Base-by-base conservation (phyloP, 2,888 invertebrate species). In the Lochmaea capreae region DNA sequence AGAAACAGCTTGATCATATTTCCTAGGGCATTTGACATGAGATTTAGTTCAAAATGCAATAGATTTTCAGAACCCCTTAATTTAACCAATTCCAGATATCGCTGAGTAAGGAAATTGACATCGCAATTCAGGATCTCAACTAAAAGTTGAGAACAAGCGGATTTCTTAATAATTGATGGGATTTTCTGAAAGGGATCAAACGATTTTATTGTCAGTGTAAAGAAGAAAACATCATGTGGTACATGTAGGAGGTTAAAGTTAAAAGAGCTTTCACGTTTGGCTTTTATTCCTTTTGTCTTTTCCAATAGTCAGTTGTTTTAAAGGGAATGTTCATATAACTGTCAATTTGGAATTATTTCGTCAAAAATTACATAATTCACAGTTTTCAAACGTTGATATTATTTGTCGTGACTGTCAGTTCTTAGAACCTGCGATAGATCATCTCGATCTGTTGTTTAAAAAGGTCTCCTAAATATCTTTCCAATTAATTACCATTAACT, bases 1-100 rank as follows among this genome's bases (percentile, higher is more conserved):
- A 72, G 76, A 66, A 76, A 77, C 77, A 77, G 77, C 78, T 77
- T 75, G 78, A 71, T 75, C 77, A 76, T 79, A 80, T 79, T 78
- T 80, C 79, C 76, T 74, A 67, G 65, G 54, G 59, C 67, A 54
- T 66, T 71, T 79, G 79, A 79, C 79, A 75, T 73, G 71, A 75
- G 76, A 75, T 77, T 77, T 75, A 77, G 76, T 74, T 74, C 76
- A 72, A 67, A 68, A 77, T 67, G 73, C 76, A 76, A 71, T 75
- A 78, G 79, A 77, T 79, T 73, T 9, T 16, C 74, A 57, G 71
- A 61, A 74, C 75, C 72, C 77, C 77, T 76, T 81, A 82, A 82
- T 82, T 82, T 82, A 80, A 79, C 81, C 82, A 82, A 82, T 82
- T 82, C 77, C 58, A 75, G 78, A 81, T 73, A 81, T 78, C 79